Percentiles rank a stretch among this genome's conserved stretches.
phyloP scores from a whole-genome alignment of 2,113 vertebrate species.

The Halcyon senegalensis region DNA sequence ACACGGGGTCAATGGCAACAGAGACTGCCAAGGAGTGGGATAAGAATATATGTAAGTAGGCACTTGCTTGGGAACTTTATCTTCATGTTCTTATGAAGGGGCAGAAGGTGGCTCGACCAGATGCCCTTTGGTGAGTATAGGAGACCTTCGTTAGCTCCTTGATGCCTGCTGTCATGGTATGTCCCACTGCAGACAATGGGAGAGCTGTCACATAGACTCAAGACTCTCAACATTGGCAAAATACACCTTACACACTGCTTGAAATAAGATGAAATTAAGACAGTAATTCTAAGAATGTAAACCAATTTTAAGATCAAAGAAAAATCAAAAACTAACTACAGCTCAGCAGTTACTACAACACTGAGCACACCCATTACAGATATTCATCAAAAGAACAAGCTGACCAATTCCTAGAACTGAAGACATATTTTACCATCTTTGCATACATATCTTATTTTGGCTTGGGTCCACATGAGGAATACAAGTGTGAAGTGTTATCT shows the following conservation, averaged over 20 bases:
- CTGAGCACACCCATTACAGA: background rate
- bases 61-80: constrained; percentile 66
- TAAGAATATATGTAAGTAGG: constrained; percentile 10
- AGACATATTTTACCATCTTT: background rate
- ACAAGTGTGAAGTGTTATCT: background rate
- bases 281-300: background rate
- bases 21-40: background rate
- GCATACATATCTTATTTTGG: background rate
- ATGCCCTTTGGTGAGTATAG: constrained; percentile 48
- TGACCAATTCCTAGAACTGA: background rate
- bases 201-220: constrained; percentile 35
- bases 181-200: constrained; percentile 58
- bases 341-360: background rate
- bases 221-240: constrained; percentile 10
- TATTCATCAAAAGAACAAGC: background rate
- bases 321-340: background rate
- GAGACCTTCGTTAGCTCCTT: constrained; percentile 56
- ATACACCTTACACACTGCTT: background rate
- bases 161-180: constrained; percentile 47
- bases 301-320: background rate
- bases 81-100: constrained; percentile 59
- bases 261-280: background rate
- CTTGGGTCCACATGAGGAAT: background rate
- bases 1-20: background rate
- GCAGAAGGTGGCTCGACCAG: constrained; percentile 42